Evolutionary conservation across 2,797 vertebrate species (phyloP).

Genomic region (Acropternis orthonyx): DNA sequence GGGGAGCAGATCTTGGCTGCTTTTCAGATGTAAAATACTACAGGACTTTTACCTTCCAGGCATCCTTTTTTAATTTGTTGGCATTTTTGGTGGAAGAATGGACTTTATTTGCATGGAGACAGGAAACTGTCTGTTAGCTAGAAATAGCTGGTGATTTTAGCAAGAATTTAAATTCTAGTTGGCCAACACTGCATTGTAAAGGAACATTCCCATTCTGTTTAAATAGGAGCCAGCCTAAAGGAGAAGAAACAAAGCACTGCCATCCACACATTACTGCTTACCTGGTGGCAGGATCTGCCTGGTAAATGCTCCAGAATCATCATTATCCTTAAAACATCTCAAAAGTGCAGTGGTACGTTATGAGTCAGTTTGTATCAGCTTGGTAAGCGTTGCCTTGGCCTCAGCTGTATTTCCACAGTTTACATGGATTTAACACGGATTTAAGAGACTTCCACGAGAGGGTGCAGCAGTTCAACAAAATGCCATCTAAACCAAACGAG

Average conservation of each 20-base stretch:
- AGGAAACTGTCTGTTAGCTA: neutral
- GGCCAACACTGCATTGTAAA: neutral
- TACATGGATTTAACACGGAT: neutral
- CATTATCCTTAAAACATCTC: neutral
- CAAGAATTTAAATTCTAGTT: neutral
- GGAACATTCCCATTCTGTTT: neutral
- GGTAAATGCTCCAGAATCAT: neutral
- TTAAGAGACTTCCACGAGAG: conserved; percentile 37
- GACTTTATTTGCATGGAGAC: neutral
- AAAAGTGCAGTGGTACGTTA: accelerated
- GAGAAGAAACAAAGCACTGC: neutral
- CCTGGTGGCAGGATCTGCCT: neutral
- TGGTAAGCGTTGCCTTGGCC: neutral
- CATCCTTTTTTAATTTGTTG: neutral
- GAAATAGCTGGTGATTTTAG: neutral
- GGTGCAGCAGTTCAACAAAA: neutral
- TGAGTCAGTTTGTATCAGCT: neutral
- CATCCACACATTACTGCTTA: neutral
- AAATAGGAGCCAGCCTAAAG: neutral
- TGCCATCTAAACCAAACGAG: accelerated
- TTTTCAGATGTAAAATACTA: neutral
- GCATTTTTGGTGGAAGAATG: neutral
- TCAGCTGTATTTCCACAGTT: neutral
- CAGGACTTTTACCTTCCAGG: neutral
- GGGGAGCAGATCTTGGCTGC: neutral